Percentiles rank a stretch among this genome's conserved stretches.
Evolutionary conservation across 2,888 invertebrate genomes (phyloP).

Genomic region (Coelopa pilipes): DNA sequence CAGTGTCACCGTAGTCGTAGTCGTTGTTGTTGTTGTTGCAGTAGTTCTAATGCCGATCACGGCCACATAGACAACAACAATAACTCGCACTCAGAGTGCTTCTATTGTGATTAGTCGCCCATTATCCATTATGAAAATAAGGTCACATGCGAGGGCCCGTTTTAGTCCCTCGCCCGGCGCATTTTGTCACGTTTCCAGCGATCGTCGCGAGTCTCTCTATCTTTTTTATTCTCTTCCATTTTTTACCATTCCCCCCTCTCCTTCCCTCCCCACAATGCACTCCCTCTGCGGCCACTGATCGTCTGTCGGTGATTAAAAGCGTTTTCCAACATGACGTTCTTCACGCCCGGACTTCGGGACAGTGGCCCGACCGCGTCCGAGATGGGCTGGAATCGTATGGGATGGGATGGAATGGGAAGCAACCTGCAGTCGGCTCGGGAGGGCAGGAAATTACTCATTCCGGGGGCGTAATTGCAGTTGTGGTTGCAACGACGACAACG

Average conservation of each 20-base stretch:
- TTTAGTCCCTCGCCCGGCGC: background rate
- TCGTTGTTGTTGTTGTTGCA: background rate
- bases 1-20: background rate
- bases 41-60: background rate
- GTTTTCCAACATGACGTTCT: slow-evolving; percentile 12
- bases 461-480: background rate
- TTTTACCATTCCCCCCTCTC: too few species aligned
- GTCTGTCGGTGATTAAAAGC: slow-evolving; percentile 16
- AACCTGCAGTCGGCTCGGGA: too few species aligned
- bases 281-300: background rate
- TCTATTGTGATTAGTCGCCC: slow-evolving; percentile 2
- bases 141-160: background rate
- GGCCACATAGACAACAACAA: background rate
- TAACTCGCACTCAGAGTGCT: background rate
- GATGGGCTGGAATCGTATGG: background rate
- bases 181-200: slow-evolving; percentile 18
- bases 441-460: slow-evolving; percentile 6
- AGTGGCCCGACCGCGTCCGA: background rate
- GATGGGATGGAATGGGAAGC: background rate
- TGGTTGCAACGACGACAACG: background rate
- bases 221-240: background rate
- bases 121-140: slow-evolving; percentile 11
- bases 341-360: background rate
- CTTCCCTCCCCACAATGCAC: background rate
- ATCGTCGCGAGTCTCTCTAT: background rate